Base-by-base conservation (phyloP, 2,797 vertebrate species). In the Hemibagrus guttatus region DNA sequence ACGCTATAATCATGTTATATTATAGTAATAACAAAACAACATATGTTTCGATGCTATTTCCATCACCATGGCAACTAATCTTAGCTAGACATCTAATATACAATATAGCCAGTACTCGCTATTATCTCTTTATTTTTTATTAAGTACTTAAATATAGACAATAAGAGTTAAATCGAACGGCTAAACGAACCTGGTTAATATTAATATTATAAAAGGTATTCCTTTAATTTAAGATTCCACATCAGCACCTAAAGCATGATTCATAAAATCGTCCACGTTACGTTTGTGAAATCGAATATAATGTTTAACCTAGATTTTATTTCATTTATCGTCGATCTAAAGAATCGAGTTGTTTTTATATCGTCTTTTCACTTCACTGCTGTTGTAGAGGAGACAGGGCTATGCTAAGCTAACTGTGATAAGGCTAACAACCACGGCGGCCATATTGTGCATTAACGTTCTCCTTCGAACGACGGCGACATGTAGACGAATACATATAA, bases 371-470 rank as follows among this genome's bases (percentile, higher is more conserved):
- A 35, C n/a, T 58, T 31, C 52, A 21, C 19, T 39, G 28, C 26
- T 39, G 76, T 46, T 72, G 72, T 76, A 42, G 35, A 42, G 35
- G 16, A 75, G 39, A 14, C n/a, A 14, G n/a, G 31, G 17, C 42
- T 82, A 28, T 82, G 79, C 79, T 59, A 84, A 84, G 83, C 83
- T 84, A 28, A 42, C 46, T 49, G 46, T 9, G 7, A 7, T 8
- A 16, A 21, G 4, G 84, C 46, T 79, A 86, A 56, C 16, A 46
- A 35, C 54, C 85, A 46, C 35, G 85, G 63, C 85, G 76, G 85
- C 85, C 85, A 86, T 86, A 17, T 81, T 86, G 54, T 61, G 23
- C 66, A 7, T 79, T 72, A 71, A 80, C 28, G 49, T 80, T 58
- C 66, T 86, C 56, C 63, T 46, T 84, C 66, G 1, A 23, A 49